A percentile compares a stretch with the other conserved stretches of the same genome.
These are phyloP conservation scores for Drosophila navojoa DNA, from an alignment of 1,140 invertebrate genomes.

Conservation along the genomic window DNA sequence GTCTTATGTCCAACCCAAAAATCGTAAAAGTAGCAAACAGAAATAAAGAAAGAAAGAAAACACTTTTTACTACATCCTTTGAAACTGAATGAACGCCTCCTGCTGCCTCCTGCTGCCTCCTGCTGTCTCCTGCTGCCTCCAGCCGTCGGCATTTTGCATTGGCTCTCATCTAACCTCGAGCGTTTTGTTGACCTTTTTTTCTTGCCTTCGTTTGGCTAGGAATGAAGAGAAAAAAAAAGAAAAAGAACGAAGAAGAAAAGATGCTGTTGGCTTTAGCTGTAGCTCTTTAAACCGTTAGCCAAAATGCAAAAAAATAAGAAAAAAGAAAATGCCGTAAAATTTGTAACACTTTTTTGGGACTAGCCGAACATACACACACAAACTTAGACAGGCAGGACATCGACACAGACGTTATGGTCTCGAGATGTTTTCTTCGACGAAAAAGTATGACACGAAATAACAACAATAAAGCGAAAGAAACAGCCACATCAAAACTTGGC, in stretches of 20 bases:
- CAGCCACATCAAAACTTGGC: constrained; percentile 62
- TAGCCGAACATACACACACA: constrained; percentile 11
- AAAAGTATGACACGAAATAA: constrained; percentile 13
- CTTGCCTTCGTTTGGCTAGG: constrained; percentile 1
- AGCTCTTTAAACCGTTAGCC: constrained; percentile 59
- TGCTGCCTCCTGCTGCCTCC: background rate
- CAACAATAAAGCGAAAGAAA: constrained; percentile 44
- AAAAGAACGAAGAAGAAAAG: too few species aligned
- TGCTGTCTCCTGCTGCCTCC: background rate
- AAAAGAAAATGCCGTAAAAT: constrained; percentile 68
- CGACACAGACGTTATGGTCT: constrained; percentile 35
- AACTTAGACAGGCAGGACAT: constrained; percentile 16
- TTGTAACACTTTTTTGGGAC: constrained; percentile 74
- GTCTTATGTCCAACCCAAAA: constrained; percentile 71
- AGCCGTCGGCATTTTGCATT: constrained; percentile 22
- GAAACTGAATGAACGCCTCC: constrained; percentile 35
- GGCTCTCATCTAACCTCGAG: constrained; percentile 65
- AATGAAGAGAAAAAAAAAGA: background rate
- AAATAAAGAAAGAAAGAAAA: constrained; percentile 54
- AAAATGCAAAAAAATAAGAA: constrained; percentile 58
- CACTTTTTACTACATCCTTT: constrained; percentile 77
- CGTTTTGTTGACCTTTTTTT: constrained; percentile 76
- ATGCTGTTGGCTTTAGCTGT: constrained; percentile 44
- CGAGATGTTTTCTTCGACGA: constrained; percentile 14
- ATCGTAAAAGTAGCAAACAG: constrained; percentile 58